A percentile compares a stretch with the other conserved stretches of the same genome.
These are phyloP conservation scores for Drosophila antonietae DNA, from an alignment of 2,888 invertebrate genomes.

Conservation along the genomic window DNA sequence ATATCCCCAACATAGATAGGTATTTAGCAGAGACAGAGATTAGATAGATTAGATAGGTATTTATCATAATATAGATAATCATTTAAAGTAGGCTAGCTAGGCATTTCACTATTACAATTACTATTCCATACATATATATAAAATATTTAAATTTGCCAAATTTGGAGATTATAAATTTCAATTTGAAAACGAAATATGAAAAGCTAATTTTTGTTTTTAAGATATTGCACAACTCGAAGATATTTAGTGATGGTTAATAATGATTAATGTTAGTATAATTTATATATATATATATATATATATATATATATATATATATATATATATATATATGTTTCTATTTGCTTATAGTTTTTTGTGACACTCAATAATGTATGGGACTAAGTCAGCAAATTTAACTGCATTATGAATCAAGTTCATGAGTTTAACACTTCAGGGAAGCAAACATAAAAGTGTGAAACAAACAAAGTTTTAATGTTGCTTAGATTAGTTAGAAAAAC, in stretches of 20 bases:
- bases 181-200: neutral
- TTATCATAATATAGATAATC: too few relatives aligned
- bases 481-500: neutral
- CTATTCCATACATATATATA: too few relatives aligned
- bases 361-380: neutral
- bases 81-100: too few relatives aligned
- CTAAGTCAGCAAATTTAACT: neutral
- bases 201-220: neutral
- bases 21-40: too few relatives aligned
- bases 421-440: neutral
- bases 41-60: too few relatives aligned
- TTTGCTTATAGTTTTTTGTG: neutral
- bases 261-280: neutral
- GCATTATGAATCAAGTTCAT: neutral
- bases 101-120: too few relatives aligned
- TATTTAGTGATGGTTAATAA: neutral
- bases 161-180: neutral
- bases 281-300: neutral
- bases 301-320: neutral
- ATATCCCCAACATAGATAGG: too few relatives aligned
- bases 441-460: neutral
- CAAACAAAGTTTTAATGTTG: too few relatives aligned
- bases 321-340: neutral
- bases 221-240: neutral
- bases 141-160: too few relatives aligned